Evolutionary conservation across 2,797 vertebrate species (phyloP).

Genomic region (Florisuga fusca): DNA sequence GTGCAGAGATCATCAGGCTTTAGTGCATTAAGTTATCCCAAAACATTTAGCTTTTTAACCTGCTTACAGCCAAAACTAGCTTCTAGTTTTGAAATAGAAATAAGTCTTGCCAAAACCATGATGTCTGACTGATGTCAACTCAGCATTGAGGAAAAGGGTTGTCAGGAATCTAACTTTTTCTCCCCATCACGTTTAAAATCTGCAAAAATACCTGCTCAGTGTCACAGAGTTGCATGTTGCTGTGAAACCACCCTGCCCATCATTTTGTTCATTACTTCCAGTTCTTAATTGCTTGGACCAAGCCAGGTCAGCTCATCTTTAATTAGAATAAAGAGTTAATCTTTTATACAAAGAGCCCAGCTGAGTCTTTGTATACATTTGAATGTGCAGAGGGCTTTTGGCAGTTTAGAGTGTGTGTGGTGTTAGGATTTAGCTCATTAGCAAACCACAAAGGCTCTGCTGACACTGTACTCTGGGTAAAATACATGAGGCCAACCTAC

Average conservation of each 20-base stretch:
- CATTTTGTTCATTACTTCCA: conserved; percentile 36
- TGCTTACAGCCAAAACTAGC: background rate
- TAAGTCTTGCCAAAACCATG: background rate
- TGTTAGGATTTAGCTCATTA: conserved; percentile 81
- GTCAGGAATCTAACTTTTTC: background rate
- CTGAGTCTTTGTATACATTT: conserved; percentile 74
- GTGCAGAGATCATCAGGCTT: background rate
- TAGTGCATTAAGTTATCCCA: background rate
- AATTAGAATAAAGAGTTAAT: conserved; percentile 80
- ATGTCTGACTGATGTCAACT: background rate
- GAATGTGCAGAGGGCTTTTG: conserved; percentile 76
- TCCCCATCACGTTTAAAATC: background rate
- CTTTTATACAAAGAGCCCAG: conserved; percentile 75
- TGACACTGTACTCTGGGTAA: conserved; percentile 73
- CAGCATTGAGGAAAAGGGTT: background rate
- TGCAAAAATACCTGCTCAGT: background rate
- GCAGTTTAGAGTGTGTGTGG: conserved; percentile 70
- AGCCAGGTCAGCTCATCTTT: conserved; percentile 66
- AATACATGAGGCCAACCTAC: conserved; percentile 73
- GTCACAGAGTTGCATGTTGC: background rate
- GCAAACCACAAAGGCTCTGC: conserved; percentile 76
- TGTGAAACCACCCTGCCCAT: background rate
- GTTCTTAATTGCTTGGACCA: conserved; percentile 53
- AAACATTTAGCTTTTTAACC: background rate
- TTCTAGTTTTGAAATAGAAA: background rate